These are phyloP conservation scores for Semnornis frantzii DNA, from an alignment of 2,113 vertebrate species.

Conservation along the genomic window DNA sequence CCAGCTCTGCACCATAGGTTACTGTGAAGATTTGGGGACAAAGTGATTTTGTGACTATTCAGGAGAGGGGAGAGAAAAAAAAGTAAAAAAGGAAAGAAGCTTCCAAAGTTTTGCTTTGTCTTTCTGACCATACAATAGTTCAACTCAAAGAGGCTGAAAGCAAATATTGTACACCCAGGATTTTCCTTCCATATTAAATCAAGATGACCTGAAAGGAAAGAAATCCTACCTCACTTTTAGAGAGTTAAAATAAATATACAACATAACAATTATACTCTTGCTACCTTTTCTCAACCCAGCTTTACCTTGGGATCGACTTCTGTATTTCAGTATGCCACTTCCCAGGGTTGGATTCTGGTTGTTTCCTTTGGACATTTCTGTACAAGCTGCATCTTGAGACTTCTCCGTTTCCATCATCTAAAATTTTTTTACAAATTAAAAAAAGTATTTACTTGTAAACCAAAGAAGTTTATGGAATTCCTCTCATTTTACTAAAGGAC, in stretches of 20 bases:
- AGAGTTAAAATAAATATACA: background rate
- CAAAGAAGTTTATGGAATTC: background rate
- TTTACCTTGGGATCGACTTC: conserved; percentile 88
- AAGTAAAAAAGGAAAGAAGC: background rate
- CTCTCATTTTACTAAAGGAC: background rate
- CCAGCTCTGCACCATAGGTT: background rate
- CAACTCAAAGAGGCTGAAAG: background rate
- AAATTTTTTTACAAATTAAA: background rate
- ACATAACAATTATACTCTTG: background rate
- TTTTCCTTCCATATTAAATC: background rate
- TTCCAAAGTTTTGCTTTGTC: background rate
- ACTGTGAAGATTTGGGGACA: background rate
- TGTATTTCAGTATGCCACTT: conserved; percentile 81
- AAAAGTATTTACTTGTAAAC: background rate
- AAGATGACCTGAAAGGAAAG: background rate
- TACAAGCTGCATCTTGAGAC: conserved; percentile 72
- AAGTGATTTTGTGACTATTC: background rate
- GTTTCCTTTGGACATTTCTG: conserved; percentile 76
- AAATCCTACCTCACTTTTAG: background rate
- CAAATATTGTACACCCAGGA: background rate
- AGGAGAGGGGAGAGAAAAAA: no score
- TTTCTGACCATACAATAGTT: background rate
- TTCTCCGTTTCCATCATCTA: conserved; percentile 82
- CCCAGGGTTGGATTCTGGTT: conserved; percentile 80
- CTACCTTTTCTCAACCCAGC: background rate